These are phyloP conservation scores for Xestobium rufovillosum DNA, from an alignment of 2,888 invertebrate species.

Conservation along the genomic window DNA sequence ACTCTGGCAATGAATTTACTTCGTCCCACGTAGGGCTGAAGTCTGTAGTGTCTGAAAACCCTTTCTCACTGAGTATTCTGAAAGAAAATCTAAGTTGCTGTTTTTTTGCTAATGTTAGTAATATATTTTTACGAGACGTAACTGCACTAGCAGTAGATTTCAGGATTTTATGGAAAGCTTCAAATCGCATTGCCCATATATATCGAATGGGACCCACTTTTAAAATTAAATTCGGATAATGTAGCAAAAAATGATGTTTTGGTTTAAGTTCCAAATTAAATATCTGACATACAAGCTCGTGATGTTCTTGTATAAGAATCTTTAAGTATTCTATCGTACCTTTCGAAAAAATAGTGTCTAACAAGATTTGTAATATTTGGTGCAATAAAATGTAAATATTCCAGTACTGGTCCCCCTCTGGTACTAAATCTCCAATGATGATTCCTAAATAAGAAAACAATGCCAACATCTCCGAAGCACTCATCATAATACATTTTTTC, in stretches of 20 bases:
- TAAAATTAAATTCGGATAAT: conserved; percentile 21
- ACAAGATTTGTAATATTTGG: conserved; percentile 17
- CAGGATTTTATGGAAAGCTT: conserved; percentile 20
- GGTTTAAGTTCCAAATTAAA: conserved; percentile 18
- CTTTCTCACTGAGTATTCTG: conserved; percentile 11
- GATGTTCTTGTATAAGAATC: conserved; percentile 19
- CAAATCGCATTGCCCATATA: conserved; percentile 21
- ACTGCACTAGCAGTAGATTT: conserved; percentile 18
- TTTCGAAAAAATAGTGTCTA: conserved; percentile 9
- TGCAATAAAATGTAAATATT: conserved; percentile 15
- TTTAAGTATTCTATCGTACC: conserved; percentile 11
- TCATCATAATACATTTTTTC: conserved; percentile 14
- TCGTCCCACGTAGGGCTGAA: conserved; percentile 5
- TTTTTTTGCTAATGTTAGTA: conserved; percentile 14
- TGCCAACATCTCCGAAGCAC: conserved; percentile 15
- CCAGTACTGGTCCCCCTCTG: conserved; percentile 11
- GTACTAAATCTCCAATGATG: conserved; percentile 15
- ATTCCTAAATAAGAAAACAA: conserved; percentile 16
- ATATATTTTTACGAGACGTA: conserved; percentile 17
- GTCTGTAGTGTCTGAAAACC: conserved; percentile 10
- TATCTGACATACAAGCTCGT: conserved; percentile 14
- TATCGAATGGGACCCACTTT: conserved; percentile 19
- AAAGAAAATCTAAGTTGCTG: conserved; percentile 13
- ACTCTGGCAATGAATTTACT: background rate
- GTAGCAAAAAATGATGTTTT: conserved; percentile 23